phyloP scores from a whole-genome alignment of 2,113 vertebrate genomes.

The Psilopsiagon aymara region DNA sequence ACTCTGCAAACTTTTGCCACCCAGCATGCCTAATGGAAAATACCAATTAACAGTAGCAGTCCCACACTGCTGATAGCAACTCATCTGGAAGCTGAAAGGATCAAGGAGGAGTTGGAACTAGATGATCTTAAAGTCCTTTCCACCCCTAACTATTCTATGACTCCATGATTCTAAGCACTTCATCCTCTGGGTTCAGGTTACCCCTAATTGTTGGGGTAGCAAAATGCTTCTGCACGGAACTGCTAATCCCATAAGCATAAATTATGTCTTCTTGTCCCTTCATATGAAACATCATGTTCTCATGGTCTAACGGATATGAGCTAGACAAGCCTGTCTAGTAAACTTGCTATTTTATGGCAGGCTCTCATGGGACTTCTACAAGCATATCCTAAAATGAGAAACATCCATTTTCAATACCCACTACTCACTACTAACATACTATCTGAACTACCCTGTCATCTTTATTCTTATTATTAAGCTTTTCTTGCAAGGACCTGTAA shows the following conservation, averaged over 20 bases:
- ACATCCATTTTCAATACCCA: neutral
- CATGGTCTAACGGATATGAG: neutral
- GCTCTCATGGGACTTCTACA: neutral
- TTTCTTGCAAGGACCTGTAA: neutral
- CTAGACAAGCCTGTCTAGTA: neutral
- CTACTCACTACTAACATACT: neutral
- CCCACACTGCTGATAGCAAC: neutral
- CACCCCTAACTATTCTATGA: no score
- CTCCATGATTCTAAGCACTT: neutral
- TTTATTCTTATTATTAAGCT: neutral
- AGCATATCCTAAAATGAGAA: neutral
- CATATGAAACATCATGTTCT: neutral
- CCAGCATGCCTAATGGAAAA: neutral
- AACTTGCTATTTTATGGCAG: neutral
- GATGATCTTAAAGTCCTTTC: no score
- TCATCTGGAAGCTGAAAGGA: neutral
- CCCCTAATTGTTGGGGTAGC: neutral
- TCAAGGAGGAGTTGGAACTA: neutral
- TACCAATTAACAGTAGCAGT: neutral
- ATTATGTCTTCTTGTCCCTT: neutral
- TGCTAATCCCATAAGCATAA: neutral
- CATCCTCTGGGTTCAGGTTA: neutral
- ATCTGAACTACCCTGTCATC: neutral
- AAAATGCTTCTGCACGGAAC: neutral
- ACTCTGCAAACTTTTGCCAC: neutral